phyloP scores from a whole-genome alignment of 2,113 vertebrate species.

The Pelmatolapia mariae region DNA sequence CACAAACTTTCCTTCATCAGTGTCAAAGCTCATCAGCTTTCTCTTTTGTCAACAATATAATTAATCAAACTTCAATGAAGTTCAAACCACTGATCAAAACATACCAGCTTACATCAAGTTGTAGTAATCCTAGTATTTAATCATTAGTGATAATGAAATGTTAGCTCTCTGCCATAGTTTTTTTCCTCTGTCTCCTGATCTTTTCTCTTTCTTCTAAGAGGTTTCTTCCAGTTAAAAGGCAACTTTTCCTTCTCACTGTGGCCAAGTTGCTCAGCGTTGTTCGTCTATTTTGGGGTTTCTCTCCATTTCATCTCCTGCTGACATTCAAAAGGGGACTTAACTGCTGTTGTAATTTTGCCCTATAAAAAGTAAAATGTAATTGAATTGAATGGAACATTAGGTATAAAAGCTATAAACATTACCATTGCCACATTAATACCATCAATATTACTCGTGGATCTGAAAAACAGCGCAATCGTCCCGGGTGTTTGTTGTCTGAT shows the following conservation, averaged over 20 bases:
- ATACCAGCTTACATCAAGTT: not conserved
- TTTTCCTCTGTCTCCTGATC: constrained; percentile 1
- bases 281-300: not conserved
- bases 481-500: not conserved
- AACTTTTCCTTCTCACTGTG: too few relatives aligned
- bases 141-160: too few relatives aligned
- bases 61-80: not conserved
- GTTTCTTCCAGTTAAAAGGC: too few relatives aligned
- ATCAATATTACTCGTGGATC: not conserved
- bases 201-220: too few relatives aligned
- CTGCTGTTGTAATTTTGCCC: too few relatives aligned
- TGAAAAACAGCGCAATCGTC: not conserved
- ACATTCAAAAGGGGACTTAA: not conserved
- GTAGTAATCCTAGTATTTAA: not conserved
- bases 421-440: too few relatives aligned
- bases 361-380: too few relatives aligned
- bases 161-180: too few relatives aligned
- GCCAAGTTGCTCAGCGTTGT: too few relatives aligned
- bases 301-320: not conserved
- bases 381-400: not conserved
- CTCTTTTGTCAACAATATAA: not conserved
- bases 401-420: too few relatives aligned
- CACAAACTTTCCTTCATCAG: not conserved
- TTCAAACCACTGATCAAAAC: not conserved
- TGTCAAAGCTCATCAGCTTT: not conserved